Evolutionary conservation across 2,888 invertebrate species (phyloP).

Genomic region (Rhamphomyia laevipes): DNA sequence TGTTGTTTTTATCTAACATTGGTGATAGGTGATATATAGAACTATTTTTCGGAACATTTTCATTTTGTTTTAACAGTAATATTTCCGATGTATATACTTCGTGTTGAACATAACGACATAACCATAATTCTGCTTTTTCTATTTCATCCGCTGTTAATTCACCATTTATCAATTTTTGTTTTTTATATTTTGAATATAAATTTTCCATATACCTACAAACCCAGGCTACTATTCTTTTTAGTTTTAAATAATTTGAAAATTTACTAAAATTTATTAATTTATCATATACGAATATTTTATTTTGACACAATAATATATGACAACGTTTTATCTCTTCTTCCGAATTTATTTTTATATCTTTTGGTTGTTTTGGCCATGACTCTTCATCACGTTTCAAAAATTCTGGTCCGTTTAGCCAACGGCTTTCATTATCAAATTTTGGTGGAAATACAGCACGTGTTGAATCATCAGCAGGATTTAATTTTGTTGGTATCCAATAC

Average conservation of each 20-base stretch:
- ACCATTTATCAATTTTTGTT: not conserved
- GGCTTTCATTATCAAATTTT: constrained; percentile 7
- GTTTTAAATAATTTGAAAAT: constrained; percentile 9
- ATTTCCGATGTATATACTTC: constrained; percentile 1
- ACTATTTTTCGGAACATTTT: constrained; percentile 1
- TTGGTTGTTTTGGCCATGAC: constrained; percentile 4
- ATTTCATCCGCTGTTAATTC: constrained; percentile 1
- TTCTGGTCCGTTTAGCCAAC: constrained; percentile 8
- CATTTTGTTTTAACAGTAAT: not conserved
- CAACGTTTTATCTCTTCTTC: constrained; percentile 8
- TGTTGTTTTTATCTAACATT: not conserved
- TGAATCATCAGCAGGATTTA: constrained; percentile 18
- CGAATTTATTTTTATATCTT: not conserved
- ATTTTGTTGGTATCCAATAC: constrained; percentile 17
- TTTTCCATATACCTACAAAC: not conserved
- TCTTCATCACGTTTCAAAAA: constrained; percentile 7
- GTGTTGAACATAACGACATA: constrained; percentile 1
- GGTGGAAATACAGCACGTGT: constrained; percentile 11
- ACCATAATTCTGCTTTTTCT: not conserved
- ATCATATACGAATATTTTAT: not conserved
- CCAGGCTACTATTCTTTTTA: constrained; percentile 6
- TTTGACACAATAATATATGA: too few species aligned
- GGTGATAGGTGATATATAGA: constrained; percentile 3
- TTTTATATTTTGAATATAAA: too few species aligned
- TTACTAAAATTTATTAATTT: constrained; percentile 2